A percentile compares a stretch with the other conserved stretches of the same genome.
Conservation (phyloP, 2,888 invertebrate genomes). For the Neria commutata region DNA sequence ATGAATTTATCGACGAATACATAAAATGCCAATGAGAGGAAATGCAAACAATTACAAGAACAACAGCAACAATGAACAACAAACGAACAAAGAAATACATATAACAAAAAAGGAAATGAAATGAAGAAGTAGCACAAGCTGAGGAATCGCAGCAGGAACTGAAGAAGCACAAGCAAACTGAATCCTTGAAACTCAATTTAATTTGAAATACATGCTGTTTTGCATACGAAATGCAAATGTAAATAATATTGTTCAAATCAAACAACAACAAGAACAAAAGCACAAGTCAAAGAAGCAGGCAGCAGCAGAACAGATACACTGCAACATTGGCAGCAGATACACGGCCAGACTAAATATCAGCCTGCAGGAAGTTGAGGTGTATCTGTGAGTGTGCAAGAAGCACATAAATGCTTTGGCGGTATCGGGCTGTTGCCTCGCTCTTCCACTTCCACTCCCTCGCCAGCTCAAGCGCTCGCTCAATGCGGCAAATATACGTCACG, state of each 20-base stretch:
- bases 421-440: neutral
- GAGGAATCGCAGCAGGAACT: neutral
- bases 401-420: neutral
- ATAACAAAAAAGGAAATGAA: too few species aligned
- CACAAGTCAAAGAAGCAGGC: too few species aligned
- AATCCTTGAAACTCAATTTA: conserved; percentile 52
- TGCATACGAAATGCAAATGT: conserved; percentile 46
- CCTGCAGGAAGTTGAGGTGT: neutral
- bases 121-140: neutral
- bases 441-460: neutral
- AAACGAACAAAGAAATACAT: neutral
- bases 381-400: neutral
- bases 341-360: neutral
- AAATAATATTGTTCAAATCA: neutral
- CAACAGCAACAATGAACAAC: neutral
- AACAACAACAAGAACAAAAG: too few species aligned
- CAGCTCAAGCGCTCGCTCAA: neutral
- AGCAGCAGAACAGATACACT: too few species aligned
- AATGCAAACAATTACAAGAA: neutral
- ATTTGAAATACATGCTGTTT: conserved; percentile 52
- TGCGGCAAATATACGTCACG: neutral
- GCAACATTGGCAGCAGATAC: neutral
- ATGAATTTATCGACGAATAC: neutral
- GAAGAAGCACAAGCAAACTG: conserved; percentile 16
- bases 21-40: neutral